Evolutionary conservation across 2,797 vertebrate species (phyloP).

Genomic region (Gobio occitaniae): DNA sequence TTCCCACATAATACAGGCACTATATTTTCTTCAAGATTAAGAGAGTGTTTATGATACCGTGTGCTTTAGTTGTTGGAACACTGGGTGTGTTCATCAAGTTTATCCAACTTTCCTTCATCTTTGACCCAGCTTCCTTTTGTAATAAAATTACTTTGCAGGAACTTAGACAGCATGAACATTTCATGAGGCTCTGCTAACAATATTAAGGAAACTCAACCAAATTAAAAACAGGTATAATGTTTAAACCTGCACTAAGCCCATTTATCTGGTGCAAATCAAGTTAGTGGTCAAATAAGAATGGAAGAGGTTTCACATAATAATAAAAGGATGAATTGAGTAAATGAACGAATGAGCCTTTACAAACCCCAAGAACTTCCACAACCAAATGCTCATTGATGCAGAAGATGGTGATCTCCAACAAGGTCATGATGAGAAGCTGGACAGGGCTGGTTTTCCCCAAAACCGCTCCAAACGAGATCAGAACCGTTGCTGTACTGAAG

Average conservation of each 20-base stretch:
- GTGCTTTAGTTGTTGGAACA: background rate
- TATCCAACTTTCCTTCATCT: slow-evolving; percentile 29
- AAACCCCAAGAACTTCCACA: slow-evolving; percentile 69
- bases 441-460: slow-evolving; percentile 94
- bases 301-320: background rate
- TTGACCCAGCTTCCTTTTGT: slow-evolving; percentile 26
- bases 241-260: background rate
- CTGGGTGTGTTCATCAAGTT: slow-evolving; percentile 19
- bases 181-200: background rate
- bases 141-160: background rate
- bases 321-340: background rate
- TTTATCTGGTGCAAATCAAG: background rate
- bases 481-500: slow-evolving; percentile 93
- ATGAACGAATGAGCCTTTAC: slow-evolving; percentile 40
- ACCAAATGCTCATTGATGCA: slow-evolving; percentile 88
- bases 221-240: background rate
- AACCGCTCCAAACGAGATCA: slow-evolving; percentile 97
- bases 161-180: background rate
- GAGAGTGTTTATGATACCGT: background rate
- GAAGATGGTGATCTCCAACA: slow-evolving; percentile 91
- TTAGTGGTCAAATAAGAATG: background rate
- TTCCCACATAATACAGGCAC: too few species aligned
- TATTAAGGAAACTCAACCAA: background rate
- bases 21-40: background rate
- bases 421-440: slow-evolving; percentile 93